These are phyloP conservation scores for Nymphalis polychloros DNA, from an alignment of 2,888 invertebrate genomes.

Conservation along the genomic window DNA sequence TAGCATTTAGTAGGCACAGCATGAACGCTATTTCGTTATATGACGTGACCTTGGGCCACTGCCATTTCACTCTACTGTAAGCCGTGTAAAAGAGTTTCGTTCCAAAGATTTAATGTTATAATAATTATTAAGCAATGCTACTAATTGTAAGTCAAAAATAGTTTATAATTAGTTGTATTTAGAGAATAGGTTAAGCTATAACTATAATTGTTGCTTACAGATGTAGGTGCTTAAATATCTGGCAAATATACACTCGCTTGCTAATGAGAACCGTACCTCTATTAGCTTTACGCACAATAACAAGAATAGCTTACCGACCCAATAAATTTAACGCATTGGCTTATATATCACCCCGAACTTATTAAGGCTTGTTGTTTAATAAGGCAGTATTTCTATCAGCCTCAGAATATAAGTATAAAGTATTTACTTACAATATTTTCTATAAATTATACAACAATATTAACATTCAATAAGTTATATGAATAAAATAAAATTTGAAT, in stretches of 20 bases:
- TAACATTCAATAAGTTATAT: neutral
- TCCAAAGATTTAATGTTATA: too few species aligned
- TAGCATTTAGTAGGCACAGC: too few species aligned
- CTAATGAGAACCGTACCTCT: constrained; percentile 39
- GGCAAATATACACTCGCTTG: constrained; percentile 21
- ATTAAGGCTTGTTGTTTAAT: constrained; percentile 1
- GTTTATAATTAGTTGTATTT: neutral
- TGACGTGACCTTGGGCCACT: too few species aligned
- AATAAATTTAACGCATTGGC: constrained; percentile 42
- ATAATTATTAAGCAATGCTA: neutral
- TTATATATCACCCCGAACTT: constrained; percentile 13
- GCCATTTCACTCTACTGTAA: too few species aligned
- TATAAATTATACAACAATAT: neutral
- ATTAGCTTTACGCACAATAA: constrained; percentile 44
- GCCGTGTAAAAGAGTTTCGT: too few species aligned
- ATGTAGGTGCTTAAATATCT: constrained; percentile 17
- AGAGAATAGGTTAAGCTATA: neutral
- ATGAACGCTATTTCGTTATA: too few species aligned
- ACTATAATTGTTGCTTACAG: constrained; percentile 1
- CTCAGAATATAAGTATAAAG: neutral
- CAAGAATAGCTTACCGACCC: constrained; percentile 42
- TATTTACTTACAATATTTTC: neutral
- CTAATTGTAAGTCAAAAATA: neutral
- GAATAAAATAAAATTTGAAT: neutral
- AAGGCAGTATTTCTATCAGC: neutral